Evolutionary conservation across 2,797 vertebrate species (phyloP).

Genomic region (Eutrigla gurnardus): DNA sequence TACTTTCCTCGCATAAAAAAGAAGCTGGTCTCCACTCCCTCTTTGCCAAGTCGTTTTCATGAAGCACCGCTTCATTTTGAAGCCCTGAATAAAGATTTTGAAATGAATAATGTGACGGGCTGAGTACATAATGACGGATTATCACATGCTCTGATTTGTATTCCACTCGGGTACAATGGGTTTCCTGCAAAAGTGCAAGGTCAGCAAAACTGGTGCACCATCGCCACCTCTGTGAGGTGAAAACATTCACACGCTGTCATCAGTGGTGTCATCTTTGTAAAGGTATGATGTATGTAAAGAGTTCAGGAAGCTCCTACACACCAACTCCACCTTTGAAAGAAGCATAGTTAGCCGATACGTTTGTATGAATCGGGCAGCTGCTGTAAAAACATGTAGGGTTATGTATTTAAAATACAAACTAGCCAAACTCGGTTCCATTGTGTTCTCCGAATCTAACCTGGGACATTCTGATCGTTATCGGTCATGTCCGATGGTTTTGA

Average conservation of each 20-base stretch:
- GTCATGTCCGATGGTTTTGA: neutral
- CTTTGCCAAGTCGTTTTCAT: neutral
- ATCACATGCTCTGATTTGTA: constrained; percentile 9
- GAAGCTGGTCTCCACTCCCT: neutral
- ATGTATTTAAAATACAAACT: too few relatives aligned
- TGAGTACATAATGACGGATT: constrained; percentile 6
- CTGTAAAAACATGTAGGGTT: too few relatives aligned
- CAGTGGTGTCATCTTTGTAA: neutral
- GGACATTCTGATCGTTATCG: neutral
- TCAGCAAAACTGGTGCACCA: too few relatives aligned
- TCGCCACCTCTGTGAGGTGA: neutral
- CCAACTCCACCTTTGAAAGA: neutral
- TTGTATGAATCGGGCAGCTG: too few relatives aligned
- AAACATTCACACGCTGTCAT: neutral
- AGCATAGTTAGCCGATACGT: too few relatives aligned
- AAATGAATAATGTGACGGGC: constrained; percentile 22
- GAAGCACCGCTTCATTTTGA: neutral
- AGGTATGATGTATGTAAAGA: neutral
- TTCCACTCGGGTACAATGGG: neutral
- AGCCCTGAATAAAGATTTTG: neutral
- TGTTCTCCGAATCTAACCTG: neutral
- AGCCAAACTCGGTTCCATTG: too few relatives aligned
- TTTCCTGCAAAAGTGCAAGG: neutral
- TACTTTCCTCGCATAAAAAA: neutral
- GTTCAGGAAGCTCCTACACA: neutral